Evolutionary conservation across 53 echinoderm and acorn worm species (phyloP).

Genomic region (Paelopatides confundens): DNA sequence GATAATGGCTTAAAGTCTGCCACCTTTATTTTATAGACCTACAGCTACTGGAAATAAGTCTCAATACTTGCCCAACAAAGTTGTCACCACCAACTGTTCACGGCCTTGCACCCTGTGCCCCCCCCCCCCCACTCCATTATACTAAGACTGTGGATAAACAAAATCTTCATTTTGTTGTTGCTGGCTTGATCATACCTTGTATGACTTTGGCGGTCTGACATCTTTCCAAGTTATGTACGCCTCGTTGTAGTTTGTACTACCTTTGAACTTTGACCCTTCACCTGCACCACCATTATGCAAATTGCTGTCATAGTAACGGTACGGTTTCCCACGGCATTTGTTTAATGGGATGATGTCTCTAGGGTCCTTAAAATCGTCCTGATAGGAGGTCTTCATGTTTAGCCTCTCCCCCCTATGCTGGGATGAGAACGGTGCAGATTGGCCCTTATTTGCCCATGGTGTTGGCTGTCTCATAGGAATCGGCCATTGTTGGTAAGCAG

Average conservation of each 20-base stretch:
- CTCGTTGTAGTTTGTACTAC: constrained; percentile 73
- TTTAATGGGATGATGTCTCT: constrained; percentile 65
- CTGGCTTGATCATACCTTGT: constrained; percentile 72
- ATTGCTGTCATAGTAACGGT: constrained; percentile 69
- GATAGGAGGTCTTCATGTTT: constrained; percentile 75
- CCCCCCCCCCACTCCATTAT: background rate
- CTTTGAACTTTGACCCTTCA: constrained; percentile 68
- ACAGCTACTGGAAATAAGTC: no score
- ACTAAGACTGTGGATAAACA: no score
- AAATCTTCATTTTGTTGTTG: no score
- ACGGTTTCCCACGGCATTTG: constrained; percentile 81
- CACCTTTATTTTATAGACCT: no score
- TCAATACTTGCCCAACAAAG: no score
- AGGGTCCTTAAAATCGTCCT: constrained; percentile 77
- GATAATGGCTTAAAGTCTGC: no score
- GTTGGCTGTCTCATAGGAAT: constrained; percentile 57
- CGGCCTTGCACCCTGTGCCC: no score
- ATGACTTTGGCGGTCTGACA: constrained; percentile 74
- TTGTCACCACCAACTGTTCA: no score
- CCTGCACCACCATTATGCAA: constrained; percentile 61
- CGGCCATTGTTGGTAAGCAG: constrained; percentile 88
- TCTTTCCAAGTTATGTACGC: constrained; percentile 82
- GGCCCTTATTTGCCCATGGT: constrained; percentile 79
- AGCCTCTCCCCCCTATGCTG: constrained; percentile 71
- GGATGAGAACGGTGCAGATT: constrained; percentile 50